Conservation (phyloP, 2,797 vertebrate genomes). For the Hydrophis major region DNA sequence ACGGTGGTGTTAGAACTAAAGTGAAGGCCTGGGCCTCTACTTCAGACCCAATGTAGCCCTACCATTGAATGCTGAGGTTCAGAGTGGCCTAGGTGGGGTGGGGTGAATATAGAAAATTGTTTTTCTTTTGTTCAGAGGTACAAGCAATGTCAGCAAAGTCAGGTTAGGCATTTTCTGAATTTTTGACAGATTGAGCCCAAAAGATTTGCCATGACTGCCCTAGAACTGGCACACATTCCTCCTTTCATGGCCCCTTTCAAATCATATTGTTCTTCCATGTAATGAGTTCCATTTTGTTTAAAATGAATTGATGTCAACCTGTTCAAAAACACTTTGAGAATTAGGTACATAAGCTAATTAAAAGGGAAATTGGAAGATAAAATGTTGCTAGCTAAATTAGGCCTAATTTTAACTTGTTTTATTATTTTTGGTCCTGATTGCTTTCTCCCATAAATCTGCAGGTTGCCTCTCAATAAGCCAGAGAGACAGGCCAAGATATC, state of each 20-base stretch:
- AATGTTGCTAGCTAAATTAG: background rate
- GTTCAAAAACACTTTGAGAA: background rate
- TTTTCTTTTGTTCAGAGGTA: background rate
- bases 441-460: conserved; percentile 12
- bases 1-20: background rate
- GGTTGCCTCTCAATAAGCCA: conserved; percentile 35
- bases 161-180: background rate
- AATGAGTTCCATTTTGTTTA: background rate
- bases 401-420: background rate
- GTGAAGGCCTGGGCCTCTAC: background rate
- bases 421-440: background rate
- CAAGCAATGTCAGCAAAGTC: background rate
- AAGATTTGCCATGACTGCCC: background rate
- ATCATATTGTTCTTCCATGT: background rate
- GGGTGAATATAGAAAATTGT: background rate
- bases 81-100: background rate
- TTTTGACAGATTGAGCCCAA: background rate
- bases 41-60: background rate
- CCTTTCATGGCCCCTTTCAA: background rate
- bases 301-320: background rate
- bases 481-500: conserved; percentile 41
- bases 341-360: background rate
- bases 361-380: background rate
- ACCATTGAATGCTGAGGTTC: background rate
- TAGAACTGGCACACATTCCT: background rate